Conservation (phyloP, 2,797 vertebrate species). For the Syndactyla subalaris region DNA sequence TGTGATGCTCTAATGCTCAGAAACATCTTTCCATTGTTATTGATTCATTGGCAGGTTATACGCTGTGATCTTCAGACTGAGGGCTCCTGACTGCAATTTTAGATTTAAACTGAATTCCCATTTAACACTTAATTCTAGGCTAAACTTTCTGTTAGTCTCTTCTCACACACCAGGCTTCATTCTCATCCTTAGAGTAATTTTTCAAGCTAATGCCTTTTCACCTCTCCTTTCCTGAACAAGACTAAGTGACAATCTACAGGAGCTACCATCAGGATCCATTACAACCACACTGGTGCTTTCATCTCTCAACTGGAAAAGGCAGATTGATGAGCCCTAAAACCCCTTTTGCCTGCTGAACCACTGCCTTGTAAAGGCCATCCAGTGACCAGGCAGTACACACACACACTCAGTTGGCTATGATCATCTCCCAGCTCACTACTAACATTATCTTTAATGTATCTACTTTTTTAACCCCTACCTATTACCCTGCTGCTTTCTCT, state of each 20-base stretch:
- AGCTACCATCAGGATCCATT: too few relatives aligned
- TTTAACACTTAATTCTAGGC: background rate
- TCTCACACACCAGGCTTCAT: background rate
- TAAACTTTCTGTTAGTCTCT: background rate
- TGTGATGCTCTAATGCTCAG: background rate
- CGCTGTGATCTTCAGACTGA: background rate
- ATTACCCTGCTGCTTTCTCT: background rate
- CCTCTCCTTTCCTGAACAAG: background rate
- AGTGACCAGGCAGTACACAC: background rate
- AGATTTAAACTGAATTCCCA: background rate
- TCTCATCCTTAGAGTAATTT: background rate
- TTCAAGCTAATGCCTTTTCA: background rate
- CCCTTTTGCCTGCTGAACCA: background rate
- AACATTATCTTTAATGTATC: background rate
- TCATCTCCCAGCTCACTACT: background rate
- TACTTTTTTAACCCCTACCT: background rate
- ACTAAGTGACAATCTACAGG: background rate
- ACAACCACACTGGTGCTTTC: background rate
- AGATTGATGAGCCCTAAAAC: background rate
- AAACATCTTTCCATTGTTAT: background rate
- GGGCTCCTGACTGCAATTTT: background rate
- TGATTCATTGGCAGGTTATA: background rate
- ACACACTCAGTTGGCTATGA: fast-evolving
- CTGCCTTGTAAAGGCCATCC: background rate
- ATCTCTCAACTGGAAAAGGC: background rate